Evolutionary conservation across 2,113 vertebrate genomes (phyloP), one percentile per base, ranked within the genome.

Genomic region (Phycodurus eques): DNA sequence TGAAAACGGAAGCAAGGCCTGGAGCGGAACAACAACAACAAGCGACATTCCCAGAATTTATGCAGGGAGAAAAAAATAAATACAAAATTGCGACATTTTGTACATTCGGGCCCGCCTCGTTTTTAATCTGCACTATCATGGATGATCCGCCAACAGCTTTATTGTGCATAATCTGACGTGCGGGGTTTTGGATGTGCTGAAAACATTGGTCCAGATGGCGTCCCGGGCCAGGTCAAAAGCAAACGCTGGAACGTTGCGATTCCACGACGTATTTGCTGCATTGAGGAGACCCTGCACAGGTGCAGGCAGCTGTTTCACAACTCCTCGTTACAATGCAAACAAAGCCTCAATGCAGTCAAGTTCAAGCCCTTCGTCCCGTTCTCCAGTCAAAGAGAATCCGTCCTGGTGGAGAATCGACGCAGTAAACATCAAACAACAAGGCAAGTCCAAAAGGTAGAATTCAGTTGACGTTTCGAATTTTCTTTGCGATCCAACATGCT

Each of bases 391-490:
- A 68, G 51, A 61, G 51, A 72, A 46, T 61, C 75, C 70, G 67
- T 66, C 33, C 27, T 60, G 42, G 70, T 76, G 71, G 59, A 80
- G 65, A 1, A 68, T 80, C 49, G 68, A 80, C 46, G 65, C 82
- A 75, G 85, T 85, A 61, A 59, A 81, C 85, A 83, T 72, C 70
- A 53, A 72, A 19, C 47, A 63, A 71, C 43, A 62, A 70, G 67
- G 51, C 1, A 54, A 7, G 72, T 63, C 69, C 33, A 17, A 70
- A 83, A 56, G 20, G 79, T 59, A 42, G 80, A 70, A 85, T 82
- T 70, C 71, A 70, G 65, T 51, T 71, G 83, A 77, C 86, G 84
- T 61, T 70, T 74, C 31, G 65, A 77, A 86, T 84, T 64, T 68
- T 76, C 46, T 73, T 57, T 81, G 75, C 53, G 68, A 56, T 72